Conservation (phyloP, 2,113 vertebrate genomes). For the Chascanopsetta lugubris region DNA sequence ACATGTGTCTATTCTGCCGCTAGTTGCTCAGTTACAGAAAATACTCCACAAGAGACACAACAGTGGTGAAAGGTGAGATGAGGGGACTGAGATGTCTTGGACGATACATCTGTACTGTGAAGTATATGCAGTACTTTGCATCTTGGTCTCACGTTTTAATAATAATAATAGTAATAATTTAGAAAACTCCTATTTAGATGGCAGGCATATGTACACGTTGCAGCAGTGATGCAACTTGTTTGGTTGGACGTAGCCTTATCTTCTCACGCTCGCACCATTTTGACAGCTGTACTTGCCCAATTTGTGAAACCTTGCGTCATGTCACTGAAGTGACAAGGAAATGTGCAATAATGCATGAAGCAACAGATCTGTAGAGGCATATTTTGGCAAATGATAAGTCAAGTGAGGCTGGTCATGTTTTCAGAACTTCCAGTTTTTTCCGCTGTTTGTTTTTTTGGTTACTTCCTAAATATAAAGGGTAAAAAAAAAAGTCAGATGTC, state of each 20-base stretch:
- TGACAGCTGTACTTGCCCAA: too few species aligned
- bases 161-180: too few species aligned
- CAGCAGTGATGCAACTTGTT: too few species aligned
- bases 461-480: slow-evolving; percentile 13
- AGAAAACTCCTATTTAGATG: too few species aligned
- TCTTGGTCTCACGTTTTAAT: too few species aligned
- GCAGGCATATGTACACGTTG: too few species aligned
- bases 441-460: slow-evolving; percentile 17
- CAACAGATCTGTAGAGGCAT: slow-evolving; percentile 19
- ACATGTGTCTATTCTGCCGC: too few species aligned
- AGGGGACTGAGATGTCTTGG: background rate
- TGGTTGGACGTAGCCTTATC: background rate
- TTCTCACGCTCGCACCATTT: background rate
- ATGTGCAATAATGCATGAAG: slow-evolving; percentile 24
- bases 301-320: background rate
- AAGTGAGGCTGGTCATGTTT: slow-evolving; percentile 24
- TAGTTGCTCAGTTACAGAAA: background rate
- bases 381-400: slow-evolving; percentile 23
- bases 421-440: slow-evolving; percentile 16
- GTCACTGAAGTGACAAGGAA: slow-evolving; percentile 2
- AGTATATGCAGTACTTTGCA: too few species aligned
- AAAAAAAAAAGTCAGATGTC: slow-evolving; percentile 15
- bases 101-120: too few species aligned
- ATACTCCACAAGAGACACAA: background rate
- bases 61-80: background rate